These are phyloP conservation scores for Calidris pygmaea DNA, from an alignment of 2,113 vertebrate species.

Conservation along the genomic window DNA sequence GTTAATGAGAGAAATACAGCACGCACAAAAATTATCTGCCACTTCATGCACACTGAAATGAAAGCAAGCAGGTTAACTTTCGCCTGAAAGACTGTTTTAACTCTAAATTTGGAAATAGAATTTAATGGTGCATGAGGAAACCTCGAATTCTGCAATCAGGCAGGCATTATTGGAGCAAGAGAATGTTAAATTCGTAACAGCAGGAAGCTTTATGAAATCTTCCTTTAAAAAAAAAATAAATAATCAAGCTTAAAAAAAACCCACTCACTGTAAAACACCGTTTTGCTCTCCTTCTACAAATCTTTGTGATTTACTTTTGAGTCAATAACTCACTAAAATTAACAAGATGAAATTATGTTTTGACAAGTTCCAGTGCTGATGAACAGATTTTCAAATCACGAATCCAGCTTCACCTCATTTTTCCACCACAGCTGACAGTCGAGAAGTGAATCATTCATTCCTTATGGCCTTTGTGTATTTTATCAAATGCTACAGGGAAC, in stretches of 20 bases:
- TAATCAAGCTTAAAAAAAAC: neutral
- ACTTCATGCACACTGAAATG: neutral
- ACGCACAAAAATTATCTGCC: neutral
- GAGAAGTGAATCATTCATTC: constrained; percentile 49
- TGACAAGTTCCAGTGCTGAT: constrained; percentile 58
- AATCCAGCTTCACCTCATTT: constrained; percentile 49
- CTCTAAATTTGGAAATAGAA: constrained; percentile 19
- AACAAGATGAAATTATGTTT: constrained; percentile 62
- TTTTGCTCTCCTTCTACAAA: constrained; percentile 41
- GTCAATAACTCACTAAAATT: constrained; percentile 62
- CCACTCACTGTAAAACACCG: neutral
- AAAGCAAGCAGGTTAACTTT: constrained; percentile 9
- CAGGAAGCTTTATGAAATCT: neutral
- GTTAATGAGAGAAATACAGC: constrained; percentile 43
- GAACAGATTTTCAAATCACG: constrained; percentile 55
- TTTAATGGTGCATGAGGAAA: constrained; percentile 37
- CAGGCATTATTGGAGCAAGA: neutral
- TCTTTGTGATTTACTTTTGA: constrained; percentile 57
- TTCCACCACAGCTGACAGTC: constrained; percentile 31
- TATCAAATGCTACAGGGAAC: constrained; percentile 34
- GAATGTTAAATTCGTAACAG: neutral
- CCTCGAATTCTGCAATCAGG: neutral
- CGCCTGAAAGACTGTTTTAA: constrained; percentile 14
- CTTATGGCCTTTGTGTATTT: constrained; percentile 51
- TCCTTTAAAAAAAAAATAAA: neutral